Base-by-base conservation (phyloP, 2,888 invertebrate genomes). In the Kuschelorhynchus macadamiae region DNA sequence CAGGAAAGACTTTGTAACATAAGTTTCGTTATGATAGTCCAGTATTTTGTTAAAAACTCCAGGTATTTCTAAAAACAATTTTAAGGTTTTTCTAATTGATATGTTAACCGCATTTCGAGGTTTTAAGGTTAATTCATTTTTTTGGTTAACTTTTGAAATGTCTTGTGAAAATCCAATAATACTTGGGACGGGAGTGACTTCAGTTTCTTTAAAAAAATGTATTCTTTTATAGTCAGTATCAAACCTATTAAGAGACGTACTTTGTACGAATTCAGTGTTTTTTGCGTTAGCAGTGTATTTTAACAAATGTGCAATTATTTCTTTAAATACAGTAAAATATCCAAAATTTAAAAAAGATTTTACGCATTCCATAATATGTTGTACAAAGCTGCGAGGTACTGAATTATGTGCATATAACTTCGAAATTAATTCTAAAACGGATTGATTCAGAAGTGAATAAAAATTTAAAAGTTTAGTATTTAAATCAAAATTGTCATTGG, bases 141-240 rank as follows among this genome's bases (percentile, higher is more conserved):
- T 25, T 5, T 7, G 4, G 25, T 46, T 32, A 47, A 39, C 52
- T 20, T 16, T 21, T 4, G 7, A n/a, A 9, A 36, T 16, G 9
- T 60, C 67, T 14, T 42, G 12, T 25, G 42, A 20, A 12, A 30
- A 17, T 8, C 61, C 61, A 32, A 67, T 14, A 3, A 1, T 49
- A 30, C 39, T 52, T 4, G 25, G n/a, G 11, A 42, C 17, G 11
- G 61, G 56, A 1, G 12, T 46, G n/a, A 66, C 41, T n/a, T 20
- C 9, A 42, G 21, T 32, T 1, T 61, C 52, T 62, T 62, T 21
- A 20, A 67, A 56, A 50, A 49, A 56, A 5, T 50, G n/a, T 3
- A 57, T 36, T n/a, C 62, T 12, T 36, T 50, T 67, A 16, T 62
- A 62, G 36, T 67, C 62, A 9, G 67, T 62, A n/a, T 67, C 32